These are phyloP conservation scores for Sylvietta virens DNA, from an alignment of 2,113 vertebrate genomes.

Conservation along the genomic window DNA sequence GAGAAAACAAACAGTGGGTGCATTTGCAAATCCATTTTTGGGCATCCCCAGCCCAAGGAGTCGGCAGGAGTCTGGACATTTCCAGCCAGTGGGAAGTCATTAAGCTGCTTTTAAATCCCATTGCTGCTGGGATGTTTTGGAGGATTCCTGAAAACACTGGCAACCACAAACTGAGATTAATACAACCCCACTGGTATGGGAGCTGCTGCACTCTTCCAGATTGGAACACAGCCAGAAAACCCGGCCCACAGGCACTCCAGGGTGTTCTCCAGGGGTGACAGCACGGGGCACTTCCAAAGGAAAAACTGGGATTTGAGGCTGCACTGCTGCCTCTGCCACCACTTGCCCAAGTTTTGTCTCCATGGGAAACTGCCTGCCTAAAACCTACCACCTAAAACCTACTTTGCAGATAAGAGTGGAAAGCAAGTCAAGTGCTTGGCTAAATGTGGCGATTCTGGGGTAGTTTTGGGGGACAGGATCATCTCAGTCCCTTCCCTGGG, in stretches of 20 bases:
- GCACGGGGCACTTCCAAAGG: neutral
- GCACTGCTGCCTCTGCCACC: neutral
- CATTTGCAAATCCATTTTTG: neutral
- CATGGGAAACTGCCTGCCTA: neutral
- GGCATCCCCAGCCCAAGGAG: neutral
- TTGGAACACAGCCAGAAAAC: neutral
- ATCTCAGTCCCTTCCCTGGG: no score
- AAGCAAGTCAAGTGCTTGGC: neutral
- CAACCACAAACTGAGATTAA: neutral
- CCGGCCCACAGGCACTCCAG: neutral
- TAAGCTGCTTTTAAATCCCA: neutral
- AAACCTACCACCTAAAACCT: neutral
- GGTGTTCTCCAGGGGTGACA: neutral
- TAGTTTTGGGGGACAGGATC: neutral
- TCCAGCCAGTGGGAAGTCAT: neutral
- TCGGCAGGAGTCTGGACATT: neutral
- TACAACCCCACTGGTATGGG: neutral
- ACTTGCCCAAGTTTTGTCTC: neutral
- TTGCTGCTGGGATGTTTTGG: neutral
- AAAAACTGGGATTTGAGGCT: neutral
- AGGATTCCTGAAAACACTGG: neutral
- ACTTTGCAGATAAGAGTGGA: neutral
- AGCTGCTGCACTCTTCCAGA: neutral
- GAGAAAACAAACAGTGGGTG: neutral
- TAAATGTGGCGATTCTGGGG: neutral